Base-by-base conservation (phyloP, 2,888 invertebrate genomes). In the Acrobasis consociella region DNA sequence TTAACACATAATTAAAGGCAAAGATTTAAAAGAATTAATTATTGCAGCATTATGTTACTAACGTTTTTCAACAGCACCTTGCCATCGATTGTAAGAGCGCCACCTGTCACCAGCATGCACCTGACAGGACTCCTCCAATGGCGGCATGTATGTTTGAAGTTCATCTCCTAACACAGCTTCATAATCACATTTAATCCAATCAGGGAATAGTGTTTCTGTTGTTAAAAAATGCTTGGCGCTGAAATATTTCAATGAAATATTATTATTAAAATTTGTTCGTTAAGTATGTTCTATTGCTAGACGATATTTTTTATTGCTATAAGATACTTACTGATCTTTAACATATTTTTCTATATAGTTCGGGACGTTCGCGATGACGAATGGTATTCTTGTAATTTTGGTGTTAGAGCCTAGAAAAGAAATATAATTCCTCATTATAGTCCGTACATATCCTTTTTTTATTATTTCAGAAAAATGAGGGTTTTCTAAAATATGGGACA, bases 81-180 rank as follows among this genome's bases (percentile, higher is more conserved):
- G 75, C 58, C 84, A 85, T 56, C 73, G 65, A 38, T 74, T 69
- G 22, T 72, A 75, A 0, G 75, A 76, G 0, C 39, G 65, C 77
- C 80, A 81, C 13, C 63, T 66, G 2, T 62, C 65, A 8, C 74
- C 69, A 9, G 63, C 62, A n/a, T 79, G 61, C n/a, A 94, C 74
- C 76, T 89, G 83, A 79, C 95, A 94, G 0, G 95, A 95, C 67
- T 89, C 76, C 64, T 88, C 83, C 46, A 92, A 59, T 37, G 83
- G 75, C 2, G 95, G 95, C 66, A 95, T 74, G 76, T 94, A 95
- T 37, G 84, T 73, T 1, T 67, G 65, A 5, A 87, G 64, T 31
- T 91, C 80, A 0, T 83, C 76, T n/a, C 83, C 76, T 13, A 81
- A 67, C 37, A 95, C 70, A 39, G 85, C 65, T 37, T 76, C 76